phyloP scores from a whole-genome alignment of 2,797 vertebrate species.

The Pipistrellus nathusii region DNA sequence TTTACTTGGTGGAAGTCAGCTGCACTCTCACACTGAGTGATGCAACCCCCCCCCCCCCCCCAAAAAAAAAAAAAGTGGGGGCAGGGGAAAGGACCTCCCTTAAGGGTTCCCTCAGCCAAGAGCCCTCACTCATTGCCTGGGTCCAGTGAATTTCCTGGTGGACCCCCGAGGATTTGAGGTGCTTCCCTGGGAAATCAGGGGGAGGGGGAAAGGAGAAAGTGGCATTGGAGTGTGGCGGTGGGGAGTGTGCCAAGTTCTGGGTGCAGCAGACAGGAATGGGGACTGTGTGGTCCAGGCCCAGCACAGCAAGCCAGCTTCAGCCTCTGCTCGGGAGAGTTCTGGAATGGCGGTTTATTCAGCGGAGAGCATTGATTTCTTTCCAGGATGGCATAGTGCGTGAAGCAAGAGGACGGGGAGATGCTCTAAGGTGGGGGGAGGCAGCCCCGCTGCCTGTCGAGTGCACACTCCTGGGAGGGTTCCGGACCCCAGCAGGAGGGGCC shows the following conservation, averaged over 20 bases:
- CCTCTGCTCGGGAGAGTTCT: neutral
- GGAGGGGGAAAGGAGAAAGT: neutral
- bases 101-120: neutral
- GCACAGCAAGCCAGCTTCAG: neutral
- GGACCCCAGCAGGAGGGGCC: neutral
- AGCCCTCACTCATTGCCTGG: neutral
- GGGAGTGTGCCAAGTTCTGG: neutral
- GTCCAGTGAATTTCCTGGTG: neutral
- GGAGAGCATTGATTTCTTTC: neutral
- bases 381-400: neutral
- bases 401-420: neutral
- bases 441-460: neutral
- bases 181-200: neutral
- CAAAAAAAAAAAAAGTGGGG: too few relatives aligned
- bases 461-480: neutral
- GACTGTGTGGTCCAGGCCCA: neutral
- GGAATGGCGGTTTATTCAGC: neutral
- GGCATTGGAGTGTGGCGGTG: neutral
- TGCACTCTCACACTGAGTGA: neutral
- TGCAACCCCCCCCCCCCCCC: neutral
- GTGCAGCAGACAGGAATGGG: neutral
- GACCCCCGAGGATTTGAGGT: neutral
- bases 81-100: neutral
- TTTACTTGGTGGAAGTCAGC: constrained; percentile 10
- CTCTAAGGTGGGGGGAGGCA: neutral